These are phyloP conservation scores for Pedionomus torquatus DNA, from an alignment of 2,113 vertebrate species.

Conservation along the genomic window DNA sequence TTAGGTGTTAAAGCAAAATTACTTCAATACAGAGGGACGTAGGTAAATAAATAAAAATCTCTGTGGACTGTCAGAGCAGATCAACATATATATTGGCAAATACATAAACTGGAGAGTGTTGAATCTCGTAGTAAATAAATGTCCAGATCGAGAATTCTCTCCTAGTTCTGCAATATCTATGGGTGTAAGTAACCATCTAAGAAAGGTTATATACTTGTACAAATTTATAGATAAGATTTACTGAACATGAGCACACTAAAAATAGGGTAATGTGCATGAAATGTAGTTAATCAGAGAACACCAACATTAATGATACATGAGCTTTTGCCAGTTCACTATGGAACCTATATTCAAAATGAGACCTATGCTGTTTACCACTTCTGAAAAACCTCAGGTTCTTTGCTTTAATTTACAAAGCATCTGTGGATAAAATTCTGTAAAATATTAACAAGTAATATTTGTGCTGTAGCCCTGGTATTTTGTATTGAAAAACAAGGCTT, in stretches of 20 bases:
- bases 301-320: neutral
- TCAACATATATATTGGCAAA: neutral
- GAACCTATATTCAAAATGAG: neutral
- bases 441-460: neutral
- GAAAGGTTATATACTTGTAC: neutral
- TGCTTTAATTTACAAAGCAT: neutral
- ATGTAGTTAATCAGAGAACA: neutral
- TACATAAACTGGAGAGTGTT: neutral
- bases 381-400: neutral
- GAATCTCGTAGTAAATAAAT: neutral
- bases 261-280: neutral
- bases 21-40: neutral
- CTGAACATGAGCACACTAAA: neutral
- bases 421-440: neutral
- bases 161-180: neutral
- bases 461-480: neutral
- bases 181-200: neutral
- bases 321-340: neutral
- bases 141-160: neutral
- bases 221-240: neutral
- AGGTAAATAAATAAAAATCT: neutral
- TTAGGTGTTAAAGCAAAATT: neutral
- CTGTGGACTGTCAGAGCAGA: neutral
- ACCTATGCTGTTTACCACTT: neutral
- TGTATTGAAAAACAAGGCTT: neutral